These are phyloP conservation scores for Seira ritae DNA, from an alignment of 2,888 invertebrate species.

Conservation along the genomic window DNA sequence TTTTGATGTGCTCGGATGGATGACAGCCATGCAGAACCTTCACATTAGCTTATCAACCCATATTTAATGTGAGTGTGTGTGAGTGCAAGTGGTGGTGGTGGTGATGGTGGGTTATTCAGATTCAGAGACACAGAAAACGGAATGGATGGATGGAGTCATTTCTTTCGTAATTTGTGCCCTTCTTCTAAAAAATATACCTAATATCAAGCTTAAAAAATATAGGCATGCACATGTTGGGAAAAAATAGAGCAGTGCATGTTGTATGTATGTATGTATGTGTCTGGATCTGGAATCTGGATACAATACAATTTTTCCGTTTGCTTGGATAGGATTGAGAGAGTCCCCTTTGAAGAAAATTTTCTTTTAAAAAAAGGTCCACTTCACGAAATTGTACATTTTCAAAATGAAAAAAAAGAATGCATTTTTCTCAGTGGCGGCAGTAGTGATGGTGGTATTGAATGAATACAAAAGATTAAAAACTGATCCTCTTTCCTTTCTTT, in stretches of 20 bases:
- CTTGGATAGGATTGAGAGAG: too few relatives aligned
- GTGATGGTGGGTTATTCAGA: too few relatives aligned
- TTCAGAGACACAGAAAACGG: too few relatives aligned
- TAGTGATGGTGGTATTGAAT: constrained; percentile 40
- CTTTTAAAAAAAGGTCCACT: constrained; percentile 40
- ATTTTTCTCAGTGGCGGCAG: background rate
- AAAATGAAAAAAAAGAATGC: constrained; percentile 30
- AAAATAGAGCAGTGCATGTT: background rate
- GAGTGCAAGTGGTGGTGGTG: too few relatives aligned
- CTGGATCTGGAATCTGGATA: too few relatives aligned
- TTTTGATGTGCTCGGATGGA: too few relatives aligned
- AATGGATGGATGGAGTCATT: background rate
- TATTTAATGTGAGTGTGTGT: too few relatives aligned
- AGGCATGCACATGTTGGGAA: background rate
- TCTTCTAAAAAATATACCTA: background rate
- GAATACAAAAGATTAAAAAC: constrained; percentile 59
- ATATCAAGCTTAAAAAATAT: background rate
- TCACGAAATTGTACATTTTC: constrained; percentile 1
- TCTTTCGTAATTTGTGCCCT: background rate
- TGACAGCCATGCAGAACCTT: too few relatives aligned
- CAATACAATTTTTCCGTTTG: background rate
- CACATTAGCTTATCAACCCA: too few relatives aligned
- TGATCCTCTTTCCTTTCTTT: constrained; percentile 43
- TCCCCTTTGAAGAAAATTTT: background rate
- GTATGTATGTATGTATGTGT: too few relatives aligned